Base-by-base conservation (phyloP, 2,888 invertebrate genomes). In the Colostygia pectinataria region DNA sequence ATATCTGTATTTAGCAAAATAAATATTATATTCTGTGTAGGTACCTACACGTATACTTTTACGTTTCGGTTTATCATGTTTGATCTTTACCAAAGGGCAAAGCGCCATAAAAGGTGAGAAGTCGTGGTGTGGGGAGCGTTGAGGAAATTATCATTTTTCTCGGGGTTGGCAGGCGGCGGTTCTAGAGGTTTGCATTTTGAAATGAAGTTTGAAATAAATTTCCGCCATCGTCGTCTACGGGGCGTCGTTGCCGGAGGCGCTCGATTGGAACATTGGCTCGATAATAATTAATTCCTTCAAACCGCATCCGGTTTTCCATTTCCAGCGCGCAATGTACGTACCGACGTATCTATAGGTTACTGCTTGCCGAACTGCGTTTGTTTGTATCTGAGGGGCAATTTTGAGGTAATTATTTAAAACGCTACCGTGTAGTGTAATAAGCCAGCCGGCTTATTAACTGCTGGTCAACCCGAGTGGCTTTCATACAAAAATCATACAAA, bases 121-220 rank as follows among this genome's bases (percentile, higher is more conserved):
- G 53, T 31, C 52, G 52, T 47, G 55, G 44, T 46, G 45, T 40
- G 40, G 45, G 51, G 23, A 38, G 40, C 50, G 46, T 49, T 53
- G 59, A 77, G 81, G 81, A 82, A 83, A 82, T 84, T 71, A 75
- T 71, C 47, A 73, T 79, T 80, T 81, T 82, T 77, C 69, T 68
- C 69, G 66, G 49, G 58, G 63, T 59, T 57, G 53, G 38, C 12
- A 53, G 53, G 55, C 53, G 36, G 63, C 57, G 59, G 55, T 59
- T 66, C 55, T 54, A 61, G 68, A 69, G 66, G 74, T 73, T 75
- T 80, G 75, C 78, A 75, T 76, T 83, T 75, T 72, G 75, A 77
- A 87, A 86, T 83, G 81, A 81, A 80, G 66, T 88, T 85, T 73
- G 73, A 82, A 85, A 86, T 83, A 82, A 87, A 89, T 88, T 87